phyloP scores from a whole-genome alignment of 37 sponge, comb jelly and placozoan genomes.

The Petrosia ficiformis region DNA sequence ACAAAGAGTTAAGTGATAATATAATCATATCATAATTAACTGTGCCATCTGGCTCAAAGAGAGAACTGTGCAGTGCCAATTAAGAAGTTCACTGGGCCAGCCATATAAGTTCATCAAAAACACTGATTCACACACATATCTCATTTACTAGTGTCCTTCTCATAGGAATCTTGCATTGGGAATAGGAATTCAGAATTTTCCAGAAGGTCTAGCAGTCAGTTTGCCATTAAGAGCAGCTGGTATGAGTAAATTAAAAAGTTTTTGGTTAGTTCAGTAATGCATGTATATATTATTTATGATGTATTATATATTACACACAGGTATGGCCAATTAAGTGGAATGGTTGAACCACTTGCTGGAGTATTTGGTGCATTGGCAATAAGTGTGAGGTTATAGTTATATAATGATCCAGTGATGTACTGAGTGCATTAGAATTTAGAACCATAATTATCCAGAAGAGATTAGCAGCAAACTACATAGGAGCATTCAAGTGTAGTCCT shows the following conservation, averaged over 20 bases:
- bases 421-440: not conserved
- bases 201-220: constrained; percentile 96
- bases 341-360: constrained; percentile 98
- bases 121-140: no score
- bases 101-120: not conserved
- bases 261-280: constrained; percentile 66
- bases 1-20: no score
- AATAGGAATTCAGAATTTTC: constrained; percentile 97
- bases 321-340: constrained; percentile 97
- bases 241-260: constrained; percentile 71
- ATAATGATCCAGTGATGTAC: constrained; percentile 3
- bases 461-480: not conserved
- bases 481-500: no score
- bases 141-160: not conserved
- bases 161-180: constrained; percentile 87
- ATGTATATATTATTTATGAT: not conserved
- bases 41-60: no score
- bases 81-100: not conserved
- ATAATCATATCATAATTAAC: no score
- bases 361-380: constrained; percentile 78
- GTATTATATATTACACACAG: no score
- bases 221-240: constrained; percentile 91
- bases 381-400: constrained; percentile 76
- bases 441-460: not conserved
- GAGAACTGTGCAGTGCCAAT: no score